These are phyloP conservation scores for Drosophila tropicalis DNA, from an alignment of 1,140 invertebrate species.

Conservation along the genomic window DNA sequence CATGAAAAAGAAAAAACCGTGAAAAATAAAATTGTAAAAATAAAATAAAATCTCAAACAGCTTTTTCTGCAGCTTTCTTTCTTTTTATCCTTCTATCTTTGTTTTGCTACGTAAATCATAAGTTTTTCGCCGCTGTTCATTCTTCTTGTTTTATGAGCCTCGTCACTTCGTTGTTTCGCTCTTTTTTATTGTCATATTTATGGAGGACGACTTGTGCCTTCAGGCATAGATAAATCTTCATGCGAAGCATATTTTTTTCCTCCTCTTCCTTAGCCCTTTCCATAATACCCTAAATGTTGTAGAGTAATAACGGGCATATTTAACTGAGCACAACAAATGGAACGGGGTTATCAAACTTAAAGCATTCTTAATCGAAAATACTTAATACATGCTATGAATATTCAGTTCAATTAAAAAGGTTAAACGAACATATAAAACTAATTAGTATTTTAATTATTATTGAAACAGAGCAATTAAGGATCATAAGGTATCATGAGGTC, in stretches of 20 bases:
- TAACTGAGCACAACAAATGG: no score
- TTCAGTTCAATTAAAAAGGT: no score
- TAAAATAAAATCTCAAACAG: no score
- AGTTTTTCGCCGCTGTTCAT: conserved; percentile 9
- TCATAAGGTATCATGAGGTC: not conserved
- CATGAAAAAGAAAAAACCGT: no score
- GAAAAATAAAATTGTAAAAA: not conserved
- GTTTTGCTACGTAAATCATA: conserved; percentile 8
- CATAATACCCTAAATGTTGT: not conserved
- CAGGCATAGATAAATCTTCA: conserved; percentile 11
- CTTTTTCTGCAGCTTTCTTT: no score
- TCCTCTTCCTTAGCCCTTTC: not conserved
- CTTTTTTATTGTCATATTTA: conserved; percentile 31
- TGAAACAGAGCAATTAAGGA: no score
- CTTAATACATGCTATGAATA: no score
- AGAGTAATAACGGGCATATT: no score
- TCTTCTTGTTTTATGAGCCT: conserved; percentile 11
- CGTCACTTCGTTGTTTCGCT: conserved; percentile 6
- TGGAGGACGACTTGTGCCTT: conserved; percentile 12
- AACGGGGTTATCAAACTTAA: not conserved
- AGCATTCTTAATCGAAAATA: no score
- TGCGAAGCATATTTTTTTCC: conserved; percentile 3
- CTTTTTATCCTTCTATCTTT: not conserved
- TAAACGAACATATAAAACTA: no score
- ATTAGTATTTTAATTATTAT: no score